A percentile compares a stretch with the other conserved stretches of the same genome.
phyloP scores from a whole-genome alignment of 1,140 invertebrate genomes.

The Drosophila pseudoobscura region DNA sequence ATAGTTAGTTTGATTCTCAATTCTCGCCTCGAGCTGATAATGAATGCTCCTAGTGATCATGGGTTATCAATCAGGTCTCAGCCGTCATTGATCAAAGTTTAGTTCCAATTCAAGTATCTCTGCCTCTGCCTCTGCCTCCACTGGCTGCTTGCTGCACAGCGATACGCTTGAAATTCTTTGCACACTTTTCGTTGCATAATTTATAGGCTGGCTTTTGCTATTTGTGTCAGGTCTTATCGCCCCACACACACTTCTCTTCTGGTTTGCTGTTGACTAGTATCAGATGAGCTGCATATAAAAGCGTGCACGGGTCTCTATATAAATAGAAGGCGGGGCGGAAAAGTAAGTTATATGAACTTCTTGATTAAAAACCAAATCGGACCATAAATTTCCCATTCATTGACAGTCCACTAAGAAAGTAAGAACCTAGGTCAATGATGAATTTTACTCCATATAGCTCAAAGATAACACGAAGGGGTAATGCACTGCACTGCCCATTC shows the following conservation, averaged over 20 bases:
- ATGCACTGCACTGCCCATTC: too few species aligned
- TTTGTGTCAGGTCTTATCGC: constrained; percentile 25
- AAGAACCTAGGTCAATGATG: constrained; percentile 35
- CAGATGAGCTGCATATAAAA: constrained; percentile 32
- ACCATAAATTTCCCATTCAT: constrained; percentile 22
- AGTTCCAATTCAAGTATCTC: background rate
- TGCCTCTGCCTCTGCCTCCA: too few species aligned
- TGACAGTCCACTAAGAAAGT: background rate
- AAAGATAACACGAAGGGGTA: background rate
- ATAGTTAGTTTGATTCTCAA: constrained; percentile 21
- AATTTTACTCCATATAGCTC: background rate
- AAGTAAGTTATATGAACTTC: background rate
- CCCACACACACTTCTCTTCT: constrained; percentile 2
- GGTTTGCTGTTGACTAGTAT: constrained; percentile 6
- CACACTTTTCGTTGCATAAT: constrained; percentile 39
- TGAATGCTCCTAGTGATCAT: constrained; percentile 4
- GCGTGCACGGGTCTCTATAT: background rate
- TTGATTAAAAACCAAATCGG: constrained; percentile 23
- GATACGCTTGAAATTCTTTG: constrained; percentile 1
- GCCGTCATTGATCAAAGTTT: constrained; percentile 43
- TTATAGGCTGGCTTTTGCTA: background rate
- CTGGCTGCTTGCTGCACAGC: too few species aligned
- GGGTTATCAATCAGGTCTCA: constrained; percentile 26
- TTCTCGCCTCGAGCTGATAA: constrained; percentile 24
- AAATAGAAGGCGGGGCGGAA: constrained; percentile 9